Percentiles rank a stretch among this genome's conserved stretches.
These are phyloP conservation scores for Cuculus canorus DNA, from an alignment of 2,797 vertebrate species.

Conservation along the genomic window DNA sequence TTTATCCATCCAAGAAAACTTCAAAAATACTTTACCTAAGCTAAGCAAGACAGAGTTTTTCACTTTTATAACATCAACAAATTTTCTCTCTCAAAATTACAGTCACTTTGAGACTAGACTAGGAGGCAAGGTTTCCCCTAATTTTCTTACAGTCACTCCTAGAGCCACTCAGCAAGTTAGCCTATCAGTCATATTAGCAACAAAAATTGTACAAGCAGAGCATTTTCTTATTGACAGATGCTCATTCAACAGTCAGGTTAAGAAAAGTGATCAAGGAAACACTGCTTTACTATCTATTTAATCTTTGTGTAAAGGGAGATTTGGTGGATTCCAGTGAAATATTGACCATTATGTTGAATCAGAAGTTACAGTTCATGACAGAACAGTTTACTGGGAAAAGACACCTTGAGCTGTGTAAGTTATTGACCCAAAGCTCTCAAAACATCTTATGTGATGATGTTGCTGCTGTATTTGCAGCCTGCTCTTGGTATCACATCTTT, in stretches of 20 bases:
- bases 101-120: not conserved
- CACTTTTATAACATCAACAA: not conserved
- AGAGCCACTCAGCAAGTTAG: not conserved
- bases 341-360: not conserved
- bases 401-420: rapidly evolving
- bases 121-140: not conserved
- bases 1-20: not conserved
- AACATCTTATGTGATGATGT: not conserved
- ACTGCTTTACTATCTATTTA: not conserved
- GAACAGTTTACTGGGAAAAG: not conserved
- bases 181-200: not conserved
- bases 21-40: not conserved
- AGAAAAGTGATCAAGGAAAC: not conserved
- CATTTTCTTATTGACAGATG: not conserved
- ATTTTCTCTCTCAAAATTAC: not conserved
- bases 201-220: not conserved
- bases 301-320: not conserved
- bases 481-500: not conserved
- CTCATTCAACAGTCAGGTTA: not conserved
- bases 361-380: not conserved
- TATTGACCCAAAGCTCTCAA: not conserved
- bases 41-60: not conserved
- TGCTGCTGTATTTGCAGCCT: not conserved
- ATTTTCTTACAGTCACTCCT: not conserved
- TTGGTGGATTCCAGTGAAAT: not conserved